A percentile compares a stretch with the other conserved stretches of the same genome.
These are phyloP conservation scores for Dasypolia templi DNA, from an alignment of 2,888 invertebrate species.

Conservation along the genomic window DNA sequence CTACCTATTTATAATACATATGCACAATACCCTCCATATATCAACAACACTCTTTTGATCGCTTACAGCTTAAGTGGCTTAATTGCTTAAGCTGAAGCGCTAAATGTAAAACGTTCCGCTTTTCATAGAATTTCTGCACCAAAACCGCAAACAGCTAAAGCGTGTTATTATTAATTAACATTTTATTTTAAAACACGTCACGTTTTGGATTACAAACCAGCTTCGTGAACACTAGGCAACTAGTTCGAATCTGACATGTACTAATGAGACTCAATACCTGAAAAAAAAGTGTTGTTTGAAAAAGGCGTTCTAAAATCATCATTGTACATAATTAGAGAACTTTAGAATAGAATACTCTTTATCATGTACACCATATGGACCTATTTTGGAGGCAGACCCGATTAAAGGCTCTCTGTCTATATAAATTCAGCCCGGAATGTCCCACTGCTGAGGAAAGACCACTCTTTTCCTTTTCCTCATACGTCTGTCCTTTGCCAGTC, in stretches of 20 bases:
- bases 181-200: conserved; percentile 10
- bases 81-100: conserved; percentile 50
- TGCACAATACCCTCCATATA: conserved; percentile 36
- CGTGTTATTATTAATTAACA: conserved; percentile 24
- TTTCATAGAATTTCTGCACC: conserved; percentile 38
- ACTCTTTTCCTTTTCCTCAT: background rate
- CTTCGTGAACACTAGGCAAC: background rate
- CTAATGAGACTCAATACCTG: background rate
- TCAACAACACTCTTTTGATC: conserved; percentile 45
- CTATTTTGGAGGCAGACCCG: too few relatives aligned
- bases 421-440: too few relatives aligned
- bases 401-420: background rate
- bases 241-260: background rate
- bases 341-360: background rate
- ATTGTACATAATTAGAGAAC: background rate
- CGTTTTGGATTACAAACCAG: background rate
- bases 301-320: background rate
- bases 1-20: conserved; percentile 47
- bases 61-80: conserved; percentile 42
- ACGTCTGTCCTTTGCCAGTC: background rate
- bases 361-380: background rate
- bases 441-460: background rate
- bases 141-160: conserved; percentile 31
- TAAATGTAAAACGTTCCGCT: conserved; percentile 49
- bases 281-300: background rate